A percentile compares a stretch with the other conserved stretches of the same genome.
Evolutionary conservation across 2,113 vertebrate species (phyloP).

Genomic region (Cathartes aura): DNA sequence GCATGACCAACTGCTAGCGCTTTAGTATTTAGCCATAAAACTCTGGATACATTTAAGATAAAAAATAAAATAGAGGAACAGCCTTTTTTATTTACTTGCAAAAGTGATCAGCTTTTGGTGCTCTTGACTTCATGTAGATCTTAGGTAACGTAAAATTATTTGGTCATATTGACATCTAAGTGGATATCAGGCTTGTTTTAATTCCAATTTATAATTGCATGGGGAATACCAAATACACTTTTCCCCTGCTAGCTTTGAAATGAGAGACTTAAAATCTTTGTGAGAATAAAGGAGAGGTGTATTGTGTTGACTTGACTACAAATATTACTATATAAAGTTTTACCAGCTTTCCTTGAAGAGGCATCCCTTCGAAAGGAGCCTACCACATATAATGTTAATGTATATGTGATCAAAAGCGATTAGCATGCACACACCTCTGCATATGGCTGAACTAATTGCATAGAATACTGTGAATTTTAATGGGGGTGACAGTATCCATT

Average conservation of each 20-base stretch:
- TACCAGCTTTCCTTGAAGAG: neutral
- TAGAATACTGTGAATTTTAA: conserved; percentile 9
- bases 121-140: neutral
- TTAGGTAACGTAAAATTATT: neutral
- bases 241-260: neutral
- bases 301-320: neutral
- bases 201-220: neutral
- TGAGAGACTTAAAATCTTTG: neutral
- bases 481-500: neutral
- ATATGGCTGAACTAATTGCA: neutral
- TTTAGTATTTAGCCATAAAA: conserved; percentile 88
- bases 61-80: conserved; percentile 77
- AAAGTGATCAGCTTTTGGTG: neutral
- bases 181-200: neutral
- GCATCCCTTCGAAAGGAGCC: neutral
- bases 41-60: conserved; percentile 88
- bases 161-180: neutral
- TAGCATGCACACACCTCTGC: neutral
- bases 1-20: conserved; percentile 91
- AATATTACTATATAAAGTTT: neutral
- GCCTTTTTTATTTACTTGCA: conserved; percentile 80
- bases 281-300: neutral
- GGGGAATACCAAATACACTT: neutral
- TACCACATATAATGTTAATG: neutral
- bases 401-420: neutral